phyloP scores from a whole-genome alignment of 2,888 invertebrate genomes.

The Dermolepida albohirtum region DNA sequence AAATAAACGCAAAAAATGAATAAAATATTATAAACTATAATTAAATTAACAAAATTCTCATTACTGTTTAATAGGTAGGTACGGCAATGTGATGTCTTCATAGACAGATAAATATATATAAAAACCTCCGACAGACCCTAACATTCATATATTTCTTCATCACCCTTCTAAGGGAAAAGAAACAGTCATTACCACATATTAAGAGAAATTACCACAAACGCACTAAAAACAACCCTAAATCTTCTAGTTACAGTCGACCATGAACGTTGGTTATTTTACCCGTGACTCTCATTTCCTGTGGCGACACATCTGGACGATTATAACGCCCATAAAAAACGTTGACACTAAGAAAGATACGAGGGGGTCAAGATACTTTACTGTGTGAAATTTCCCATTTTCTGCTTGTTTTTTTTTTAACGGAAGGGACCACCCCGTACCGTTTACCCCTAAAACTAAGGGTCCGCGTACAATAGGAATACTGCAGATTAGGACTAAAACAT shows the following conservation, averaged over 20 bases:
- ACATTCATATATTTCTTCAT: conserved; percentile 19
- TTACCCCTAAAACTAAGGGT: conserved; percentile 51
- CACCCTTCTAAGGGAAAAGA: conserved; percentile 5
- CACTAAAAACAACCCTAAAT: conserved; percentile 55
- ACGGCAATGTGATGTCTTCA: conserved; percentile 11
- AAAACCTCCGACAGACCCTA: conserved; percentile 6
- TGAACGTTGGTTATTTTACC: conserved; percentile 22
- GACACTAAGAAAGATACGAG: conserved; percentile 40
- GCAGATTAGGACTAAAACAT: conserved; percentile 44
- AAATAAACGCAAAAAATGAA: too few relatives aligned
- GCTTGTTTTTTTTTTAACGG: conserved; percentile 50
- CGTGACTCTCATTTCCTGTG: neutral
- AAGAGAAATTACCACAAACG: conserved; percentile 63
- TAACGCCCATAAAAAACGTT: conserved; percentile 41
- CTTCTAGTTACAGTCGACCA: conserved; percentile 45
- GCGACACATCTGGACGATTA: conserved; percentile 29
- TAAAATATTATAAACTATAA: too few relatives aligned
- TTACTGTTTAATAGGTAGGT: neutral
- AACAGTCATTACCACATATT: conserved; percentile 61
- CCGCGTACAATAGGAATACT: conserved; percentile 50
- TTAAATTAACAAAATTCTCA: neutral
- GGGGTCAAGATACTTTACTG: conserved; percentile 54
- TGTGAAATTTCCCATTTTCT: conserved; percentile 62
- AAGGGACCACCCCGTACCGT: conserved; percentile 54
- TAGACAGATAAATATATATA: conserved; percentile 9